Evolutionary conservation across 1,140 invertebrate genomes (phyloP).

Genomic region (Tigriopus japonicus): DNA sequence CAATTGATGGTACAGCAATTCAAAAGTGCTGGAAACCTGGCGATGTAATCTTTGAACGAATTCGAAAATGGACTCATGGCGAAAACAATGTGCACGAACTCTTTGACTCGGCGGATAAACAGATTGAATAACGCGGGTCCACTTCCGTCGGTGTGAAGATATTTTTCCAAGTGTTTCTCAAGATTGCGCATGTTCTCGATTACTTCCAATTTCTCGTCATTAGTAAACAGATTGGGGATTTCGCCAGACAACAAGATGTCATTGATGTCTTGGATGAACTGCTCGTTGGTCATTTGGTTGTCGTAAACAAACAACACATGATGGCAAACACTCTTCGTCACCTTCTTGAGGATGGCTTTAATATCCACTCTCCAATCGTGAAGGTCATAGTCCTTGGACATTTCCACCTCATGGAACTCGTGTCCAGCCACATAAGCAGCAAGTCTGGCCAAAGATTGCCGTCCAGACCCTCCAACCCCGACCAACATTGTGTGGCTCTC

Average conservation of each 20-base stretch:
- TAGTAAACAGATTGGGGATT: constrained; percentile 69
- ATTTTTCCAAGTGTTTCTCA: constrained; percentile 70
- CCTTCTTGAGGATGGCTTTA: constrained; percentile 54
- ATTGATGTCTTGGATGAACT: constrained; percentile 79
- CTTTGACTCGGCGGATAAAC: constrained; percentile 67
- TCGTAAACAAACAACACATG: constrained; percentile 80
- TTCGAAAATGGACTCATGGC: constrained; percentile 80
- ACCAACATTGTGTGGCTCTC: constrained; percentile 62
- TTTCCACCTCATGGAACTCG: constrained; percentile 69
- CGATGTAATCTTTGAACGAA: constrained; percentile 55
- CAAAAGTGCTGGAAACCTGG: constrained; percentile 83
- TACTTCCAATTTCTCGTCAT: constrained; percentile 76
- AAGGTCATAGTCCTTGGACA: constrained; percentile 60
- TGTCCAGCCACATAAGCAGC: constrained; percentile 84
- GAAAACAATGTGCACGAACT: constrained; percentile 79
- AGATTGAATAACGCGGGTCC: constrained; percentile 46
- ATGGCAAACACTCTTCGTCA: constrained; percentile 57
- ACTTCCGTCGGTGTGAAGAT: constrained; percentile 36
- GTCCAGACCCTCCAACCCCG: constrained; percentile 76
- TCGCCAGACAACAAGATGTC: constrained; percentile 85
- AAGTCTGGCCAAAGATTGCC: constrained; percentile 69
- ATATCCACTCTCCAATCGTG: constrained; percentile 80
- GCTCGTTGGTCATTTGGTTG: constrained; percentile 72
- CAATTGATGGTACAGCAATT: constrained; percentile 95
- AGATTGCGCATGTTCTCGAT: constrained; percentile 83